Evolutionary conservation across 2,888 invertebrate species (phyloP).

Genomic region (Sepioteuthis lessoniana): DNA sequence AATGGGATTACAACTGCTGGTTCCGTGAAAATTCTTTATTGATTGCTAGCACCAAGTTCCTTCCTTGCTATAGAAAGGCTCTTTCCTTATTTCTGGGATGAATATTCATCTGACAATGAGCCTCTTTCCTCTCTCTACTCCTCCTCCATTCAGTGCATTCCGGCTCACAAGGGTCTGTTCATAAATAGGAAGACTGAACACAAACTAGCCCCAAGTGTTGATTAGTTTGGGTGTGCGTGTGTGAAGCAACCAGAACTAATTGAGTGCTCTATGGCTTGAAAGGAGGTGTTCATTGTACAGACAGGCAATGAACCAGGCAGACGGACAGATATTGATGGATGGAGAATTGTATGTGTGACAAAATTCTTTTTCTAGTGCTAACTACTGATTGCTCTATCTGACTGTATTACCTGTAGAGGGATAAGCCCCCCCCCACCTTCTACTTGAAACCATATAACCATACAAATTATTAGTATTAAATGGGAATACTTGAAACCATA

Average conservation of each 20-base stretch:
- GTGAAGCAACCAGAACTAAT: not conserved
- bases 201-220: constrained; percentile 7
- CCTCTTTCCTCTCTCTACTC: not conserved
- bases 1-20: not conserved
- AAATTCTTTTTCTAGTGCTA: not conserved
- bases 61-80: not conserved
- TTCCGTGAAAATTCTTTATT: not conserved
- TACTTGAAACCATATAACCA: too few relatives aligned
- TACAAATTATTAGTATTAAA: too few relatives aligned
- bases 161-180: not conserved
- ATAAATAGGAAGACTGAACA: not conserved
- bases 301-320: not conserved
- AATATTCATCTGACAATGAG: too few relatives aligned
- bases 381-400: too few relatives aligned
- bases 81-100: too few relatives aligned
- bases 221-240: not conserved
- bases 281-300: not conserved
- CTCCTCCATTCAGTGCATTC: not conserved
- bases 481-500: too few relatives aligned
- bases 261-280: not conserved
- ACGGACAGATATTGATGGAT: not conserved
- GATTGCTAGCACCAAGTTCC: not conserved
- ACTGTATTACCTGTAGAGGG: too few relatives aligned
- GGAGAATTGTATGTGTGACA: not conserved
- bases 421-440: too few relatives aligned